Base-by-base conservation (phyloP, 2,888 invertebrate genomes). In the Trichogramma evanescens region DNA sequence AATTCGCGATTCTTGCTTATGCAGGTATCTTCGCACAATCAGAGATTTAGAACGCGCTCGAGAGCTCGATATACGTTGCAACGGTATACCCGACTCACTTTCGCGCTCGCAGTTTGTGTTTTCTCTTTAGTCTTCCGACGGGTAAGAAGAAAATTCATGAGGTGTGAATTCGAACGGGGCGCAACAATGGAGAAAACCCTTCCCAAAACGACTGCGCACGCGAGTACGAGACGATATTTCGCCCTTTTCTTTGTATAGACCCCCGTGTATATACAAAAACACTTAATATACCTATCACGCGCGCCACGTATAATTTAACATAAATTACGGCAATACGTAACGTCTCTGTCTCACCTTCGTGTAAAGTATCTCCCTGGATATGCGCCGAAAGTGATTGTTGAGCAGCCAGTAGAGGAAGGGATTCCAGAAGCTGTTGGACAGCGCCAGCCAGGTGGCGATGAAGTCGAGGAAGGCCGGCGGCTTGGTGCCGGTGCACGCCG, bases 351-450 rank as follows among this genome's bases (percentile, higher is more conserved):
- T 83, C 79, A 91, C 91, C 80, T 87, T 88, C 67, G 85, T 87
- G 70, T 89, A 85, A 64, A 91, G 79, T 61, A 91, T 77, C 70
- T 90, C 89, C 68, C 86, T 84, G 74, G 90, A 88, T 69, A 91
- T 87, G 67, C 90, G 83, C 70, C 92, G 83, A 77, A 92, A 93
- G 74, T 92, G 89, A 73, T 89, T 89, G 78, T 92, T 92, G 67
- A 93, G 82, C 51, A 92, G 82, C 92, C 92, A 92, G 77, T 91
- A 93, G 61, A 93, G 84, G 74, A 93, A 91, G 2, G 92, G 92
- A 78, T 93, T 92, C 92, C 92, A 92, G 75, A 93, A 89, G 76
- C 91, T 91, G 80, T 92, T 91, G 76, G 91, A 91, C 58, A 92
- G 80, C 4, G 92, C 91, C 68, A 91, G 80, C 92, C 92, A 93